Evolutionary conservation across 2,888 invertebrate genomes (phyloP).

Genomic region (Carabus problematicus): DNA sequence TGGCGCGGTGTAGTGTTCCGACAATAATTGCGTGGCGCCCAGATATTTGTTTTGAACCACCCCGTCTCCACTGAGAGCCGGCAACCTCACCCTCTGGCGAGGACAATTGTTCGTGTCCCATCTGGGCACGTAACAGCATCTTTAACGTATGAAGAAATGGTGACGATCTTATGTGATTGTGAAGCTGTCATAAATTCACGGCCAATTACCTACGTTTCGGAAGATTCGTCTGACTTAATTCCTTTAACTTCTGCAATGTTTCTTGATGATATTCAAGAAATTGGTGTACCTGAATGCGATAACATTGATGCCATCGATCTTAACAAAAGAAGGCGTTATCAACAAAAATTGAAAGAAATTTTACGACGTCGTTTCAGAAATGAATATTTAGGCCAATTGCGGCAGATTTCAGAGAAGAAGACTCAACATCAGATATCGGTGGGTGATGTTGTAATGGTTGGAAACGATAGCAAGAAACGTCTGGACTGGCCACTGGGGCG

Average conservation of each 20-base stretch:
- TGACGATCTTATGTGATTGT: constrained; percentile 49
- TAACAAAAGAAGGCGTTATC: constrained; percentile 17
- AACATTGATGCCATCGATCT: constrained; percentile 15
- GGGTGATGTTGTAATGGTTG: constrained; percentile 23
- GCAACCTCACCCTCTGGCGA: too few relatives aligned
- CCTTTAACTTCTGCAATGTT: constrained; percentile 46
- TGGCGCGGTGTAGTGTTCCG: too few relatives aligned
- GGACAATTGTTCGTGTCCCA: too few relatives aligned
- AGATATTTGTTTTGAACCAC: too few relatives aligned
- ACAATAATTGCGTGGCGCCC: too few relatives aligned
- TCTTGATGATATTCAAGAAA: constrained; percentile 29
- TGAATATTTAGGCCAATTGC: constrained; percentile 43
- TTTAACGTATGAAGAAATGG: constrained; percentile 50
- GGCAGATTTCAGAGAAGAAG: neutral
- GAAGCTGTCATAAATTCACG: constrained; percentile 51
- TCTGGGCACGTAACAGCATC: too few relatives aligned
- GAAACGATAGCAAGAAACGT: constrained; percentile 17
- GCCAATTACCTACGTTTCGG: constrained; percentile 51
- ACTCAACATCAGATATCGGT: neutral
- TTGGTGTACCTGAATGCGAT: constrained; percentile 39
- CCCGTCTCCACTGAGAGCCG: too few relatives aligned
- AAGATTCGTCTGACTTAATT: constrained; percentile 46
- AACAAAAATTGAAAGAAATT: constrained; percentile 22
- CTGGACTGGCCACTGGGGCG: constrained; percentile 23
- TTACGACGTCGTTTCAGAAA: constrained; percentile 38